These are phyloP conservation scores for Abrostola tripartita DNA, from an alignment of 2,888 invertebrate species.

Conservation along the genomic window DNA sequence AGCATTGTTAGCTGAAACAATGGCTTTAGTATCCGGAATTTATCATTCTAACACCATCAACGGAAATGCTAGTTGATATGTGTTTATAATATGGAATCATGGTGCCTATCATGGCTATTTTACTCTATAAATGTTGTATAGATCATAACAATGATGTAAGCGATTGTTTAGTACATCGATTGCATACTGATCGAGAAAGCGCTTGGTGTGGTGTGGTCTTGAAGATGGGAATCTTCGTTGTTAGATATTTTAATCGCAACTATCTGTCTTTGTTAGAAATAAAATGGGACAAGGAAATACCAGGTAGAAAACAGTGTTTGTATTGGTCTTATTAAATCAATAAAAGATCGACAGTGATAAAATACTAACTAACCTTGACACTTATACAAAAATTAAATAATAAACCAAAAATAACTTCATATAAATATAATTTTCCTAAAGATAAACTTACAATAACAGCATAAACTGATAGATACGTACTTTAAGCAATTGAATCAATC, in stretches of 20 bases:
- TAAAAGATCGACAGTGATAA: too few species aligned
- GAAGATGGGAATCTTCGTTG: slow-evolving; percentile 33
- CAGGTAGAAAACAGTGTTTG: too few species aligned
- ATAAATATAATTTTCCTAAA: neutral
- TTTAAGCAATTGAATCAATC: slow-evolving; percentile 14
- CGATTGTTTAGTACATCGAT: slow-evolving; percentile 58
- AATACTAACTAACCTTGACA: too few species aligned
- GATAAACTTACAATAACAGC: neutral
- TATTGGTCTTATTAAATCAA: too few species aligned
- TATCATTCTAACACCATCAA: slow-evolving; percentile 86
- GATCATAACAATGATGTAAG: slow-evolving; percentile 77
- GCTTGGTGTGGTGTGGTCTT: slow-evolving; percentile 42
- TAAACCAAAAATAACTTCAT: neutral
- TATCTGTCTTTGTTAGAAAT: slow-evolving; percentile 21
- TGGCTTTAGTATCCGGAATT: slow-evolving; percentile 84
- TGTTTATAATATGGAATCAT: slow-evolving; percentile 85
- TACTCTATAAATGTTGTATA: slow-evolving; percentile 78
- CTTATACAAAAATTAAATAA: too few species aligned
- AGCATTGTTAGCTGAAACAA: slow-evolving; percentile 86
- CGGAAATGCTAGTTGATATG: slow-evolving; percentile 85
- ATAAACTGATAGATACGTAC: slow-evolving; percentile 20
- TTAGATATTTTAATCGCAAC: slow-evolving; percentile 35
- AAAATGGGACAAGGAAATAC: slow-evolving; percentile 2
- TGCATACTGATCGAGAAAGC: slow-evolving; percentile 48
- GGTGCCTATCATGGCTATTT: slow-evolving; percentile 80